Conservation (phyloP, 30 jellyfish, hydroid and myxozoan genomes). For the Haliclystus octoradiatus region DNA sequence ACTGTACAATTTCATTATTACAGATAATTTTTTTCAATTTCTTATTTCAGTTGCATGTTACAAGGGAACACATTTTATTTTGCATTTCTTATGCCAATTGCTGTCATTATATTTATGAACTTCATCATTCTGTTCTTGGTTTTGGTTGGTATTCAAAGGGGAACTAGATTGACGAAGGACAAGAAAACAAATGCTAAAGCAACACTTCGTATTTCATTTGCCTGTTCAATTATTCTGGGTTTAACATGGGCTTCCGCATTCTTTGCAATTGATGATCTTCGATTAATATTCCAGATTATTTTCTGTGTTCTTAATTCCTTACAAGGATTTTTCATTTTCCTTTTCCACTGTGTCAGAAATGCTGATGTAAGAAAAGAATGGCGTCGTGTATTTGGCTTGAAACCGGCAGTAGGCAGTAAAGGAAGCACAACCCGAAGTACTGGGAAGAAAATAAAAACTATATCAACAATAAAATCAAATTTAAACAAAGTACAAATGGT, state of each 20-base stretch:
- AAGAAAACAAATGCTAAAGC: slow-evolving; percentile 21
- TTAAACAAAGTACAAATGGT: too few relatives aligned
- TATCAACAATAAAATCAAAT: too few relatives aligned
- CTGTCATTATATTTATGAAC: slow-evolving; percentile 17
- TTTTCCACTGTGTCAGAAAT: slow-evolving; percentile 37
- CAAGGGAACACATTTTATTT: slow-evolving; percentile 49
- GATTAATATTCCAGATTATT: slow-evolving; percentile 26
- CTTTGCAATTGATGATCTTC: slow-evolving; percentile 52
- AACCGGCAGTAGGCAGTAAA: too few relatives aligned
- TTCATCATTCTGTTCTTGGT: slow-evolving; percentile 30
- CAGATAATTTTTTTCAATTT: too few relatives aligned
- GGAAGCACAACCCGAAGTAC: too few relatives aligned
- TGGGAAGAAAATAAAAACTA: too few relatives aligned
- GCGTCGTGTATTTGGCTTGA: slow-evolving; percentile 3
- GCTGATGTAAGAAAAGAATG: slow-evolving; percentile 36
- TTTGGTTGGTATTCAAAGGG: slow-evolving; percentile 10
- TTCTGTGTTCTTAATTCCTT: slow-evolving; percentile 55
- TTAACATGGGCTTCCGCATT: slow-evolving; percentile 55
- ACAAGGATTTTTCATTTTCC: slow-evolving; percentile 52
- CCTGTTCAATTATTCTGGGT: too few relatives aligned
- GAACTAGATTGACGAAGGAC: slow-evolving; percentile 36
- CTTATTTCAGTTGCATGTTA: slow-evolving; percentile 61
- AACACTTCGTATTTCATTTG: slow-evolving; percentile 32
- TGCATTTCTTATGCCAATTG: slow-evolving; percentile 26
- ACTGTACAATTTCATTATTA: too few relatives aligned